Conservation (phyloP, 2,113 vertebrate genomes). For the Gallinago paraguaiae region DNA sequence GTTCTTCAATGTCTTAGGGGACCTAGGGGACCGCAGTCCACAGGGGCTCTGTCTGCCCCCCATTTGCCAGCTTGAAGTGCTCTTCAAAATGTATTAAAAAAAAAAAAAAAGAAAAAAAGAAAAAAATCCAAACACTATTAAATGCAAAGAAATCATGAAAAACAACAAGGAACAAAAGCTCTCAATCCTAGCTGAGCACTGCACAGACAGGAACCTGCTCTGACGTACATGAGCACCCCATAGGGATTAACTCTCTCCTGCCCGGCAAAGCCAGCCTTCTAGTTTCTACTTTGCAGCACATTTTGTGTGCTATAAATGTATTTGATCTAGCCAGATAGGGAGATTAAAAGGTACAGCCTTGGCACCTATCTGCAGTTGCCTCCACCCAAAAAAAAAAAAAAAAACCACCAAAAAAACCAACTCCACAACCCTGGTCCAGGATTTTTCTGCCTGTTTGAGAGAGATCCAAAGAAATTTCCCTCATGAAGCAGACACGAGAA, state of each 20-base stretch:
- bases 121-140: constrained; percentile 74
- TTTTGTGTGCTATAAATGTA: neutral
- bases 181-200: constrained; percentile 72
- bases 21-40: neutral
- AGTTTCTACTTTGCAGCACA: constrained; percentile 42
- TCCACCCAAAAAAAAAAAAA: neutral
- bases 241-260: constrained; percentile 76
- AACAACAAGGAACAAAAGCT: constrained; percentile 76
- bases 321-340: constrained; percentile 22
- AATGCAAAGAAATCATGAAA: constrained; percentile 72
- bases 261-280: constrained; percentile 34
- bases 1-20: neutral
- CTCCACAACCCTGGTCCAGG: neutral
- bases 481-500: neutral
- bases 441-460: neutral
- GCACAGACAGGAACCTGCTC: constrained; percentile 68
- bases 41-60: neutral
- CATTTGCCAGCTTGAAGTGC: constrained; percentile 18
- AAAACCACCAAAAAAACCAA: no score
- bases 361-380: neutral
- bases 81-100: constrained; percentile 5
- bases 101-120: neutral
- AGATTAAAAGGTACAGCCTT: neutral
- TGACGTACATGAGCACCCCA: constrained; percentile 73
- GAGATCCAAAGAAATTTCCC: neutral